Conservation (phyloP, 2,797 vertebrate genomes). For the Gymnothorax reevesii region DNA sequence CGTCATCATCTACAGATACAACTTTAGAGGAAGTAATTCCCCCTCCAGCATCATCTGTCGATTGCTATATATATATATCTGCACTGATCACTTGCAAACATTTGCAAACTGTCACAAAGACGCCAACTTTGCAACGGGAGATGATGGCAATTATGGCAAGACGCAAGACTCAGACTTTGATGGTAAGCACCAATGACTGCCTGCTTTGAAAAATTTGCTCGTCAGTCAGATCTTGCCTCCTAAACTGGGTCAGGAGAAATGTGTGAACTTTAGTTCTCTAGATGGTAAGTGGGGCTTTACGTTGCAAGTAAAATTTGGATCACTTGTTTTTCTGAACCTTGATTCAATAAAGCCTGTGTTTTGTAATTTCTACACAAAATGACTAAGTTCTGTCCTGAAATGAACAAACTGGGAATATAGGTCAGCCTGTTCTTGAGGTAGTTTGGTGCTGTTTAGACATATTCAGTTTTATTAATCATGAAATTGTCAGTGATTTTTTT, state of each 20-base stretch:
- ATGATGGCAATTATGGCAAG: slow-evolving; percentile 31
- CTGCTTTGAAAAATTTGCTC: background rate
- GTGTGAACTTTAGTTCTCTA: background rate
- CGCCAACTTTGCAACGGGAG: background rate
- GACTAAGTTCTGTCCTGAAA: background rate
- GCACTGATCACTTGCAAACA: background rate
- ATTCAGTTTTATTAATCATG: background rate
- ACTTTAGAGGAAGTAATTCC: slow-evolving; percentile 29
- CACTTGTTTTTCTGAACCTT: background rate
- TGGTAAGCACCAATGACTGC: slow-evolving; percentile 42
- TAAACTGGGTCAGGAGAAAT: background rate
- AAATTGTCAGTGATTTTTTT: background rate
- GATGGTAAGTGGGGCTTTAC: background rate
- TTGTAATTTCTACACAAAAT: background rate
- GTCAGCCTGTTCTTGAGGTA: no score
- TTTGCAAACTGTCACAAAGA: slow-evolving; percentile 3
- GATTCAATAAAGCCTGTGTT: background rate
- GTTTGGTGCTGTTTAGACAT: background rate
- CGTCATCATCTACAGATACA: slow-evolving; percentile 12
- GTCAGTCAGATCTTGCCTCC: background rate
- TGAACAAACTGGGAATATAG: background rate
- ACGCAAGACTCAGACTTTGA: slow-evolving; percentile 25
- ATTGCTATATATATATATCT: slow-evolving; percentile 27
- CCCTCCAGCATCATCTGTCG: background rate
- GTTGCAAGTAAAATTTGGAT: background rate